Base-by-base conservation (phyloP, 2,113 vertebrate genomes). In the Sander vitreus region DNA sequence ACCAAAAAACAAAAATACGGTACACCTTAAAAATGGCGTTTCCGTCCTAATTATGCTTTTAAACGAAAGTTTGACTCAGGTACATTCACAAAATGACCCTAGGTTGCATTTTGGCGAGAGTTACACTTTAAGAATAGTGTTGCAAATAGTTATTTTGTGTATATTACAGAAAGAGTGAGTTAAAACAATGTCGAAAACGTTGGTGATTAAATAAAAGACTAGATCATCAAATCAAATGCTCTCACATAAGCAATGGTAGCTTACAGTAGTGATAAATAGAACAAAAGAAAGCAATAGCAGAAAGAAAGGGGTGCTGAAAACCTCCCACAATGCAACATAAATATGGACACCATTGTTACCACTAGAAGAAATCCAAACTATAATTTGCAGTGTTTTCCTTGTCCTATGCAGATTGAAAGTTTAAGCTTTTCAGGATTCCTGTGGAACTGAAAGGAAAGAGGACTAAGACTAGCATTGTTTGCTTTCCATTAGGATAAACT, bases 201-300 rank as follows among this genome's bases (percentile, higher is more conserved):
- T 13, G 54, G 53, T 30, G 18, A 6, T 77, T 47, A 30, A 39
- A 47, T 51, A 36, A 43, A 47, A 8, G 4, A 64, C 10, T 63
- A 16, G 53, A 53, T 60, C 16, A 64, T 83, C 19, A 66, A 63
- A 72, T 65, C 4, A 50, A 59, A 67, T 6, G 10, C 59, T 59
- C 2, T 48, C 12, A 62, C 2, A 23, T 23, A 51, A 72, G 19
- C 12, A 30, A 10, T 45, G 19, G n/a, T 36, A 48, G 57, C 39
- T 48, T 60, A 18, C 58, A 48, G 43, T 21, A 48, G 25, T 58
- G 57, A 63, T 63, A 10, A 68, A 30, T 19, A 23, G 43, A 65
- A 47, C 16, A 51, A 77, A 69, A 30, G 10, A 76, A 47, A 71
- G 50, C 19, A 71, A 55, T 2, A 33, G 47, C 47, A 33, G n/a